Conservation (phyloP, 1,140 invertebrate genomes). For the Cyrtorhinus lividipennis region DNA sequence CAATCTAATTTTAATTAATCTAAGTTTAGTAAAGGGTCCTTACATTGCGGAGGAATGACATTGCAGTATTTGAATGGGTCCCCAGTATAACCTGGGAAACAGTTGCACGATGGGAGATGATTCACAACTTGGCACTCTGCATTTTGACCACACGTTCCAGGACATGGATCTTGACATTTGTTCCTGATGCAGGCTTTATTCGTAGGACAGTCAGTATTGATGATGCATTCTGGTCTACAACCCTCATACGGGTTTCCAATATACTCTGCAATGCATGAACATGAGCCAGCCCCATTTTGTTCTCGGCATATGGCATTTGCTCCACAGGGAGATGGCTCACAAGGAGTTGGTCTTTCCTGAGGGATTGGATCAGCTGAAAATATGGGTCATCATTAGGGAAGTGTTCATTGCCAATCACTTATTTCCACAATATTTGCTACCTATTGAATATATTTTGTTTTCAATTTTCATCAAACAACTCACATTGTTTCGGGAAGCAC, state of each 20-base stretch:
- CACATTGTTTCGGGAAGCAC: slow-evolving; percentile 33
- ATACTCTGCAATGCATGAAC: slow-evolving; percentile 40
- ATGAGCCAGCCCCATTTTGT: slow-evolving; percentile 45
- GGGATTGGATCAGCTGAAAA: slow-evolving; percentile 24
- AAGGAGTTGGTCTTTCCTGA: slow-evolving; percentile 40
- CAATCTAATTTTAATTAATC: background rate
- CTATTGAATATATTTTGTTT: no score
- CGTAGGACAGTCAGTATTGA: slow-evolving; percentile 53
- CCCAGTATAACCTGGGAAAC: slow-evolving; percentile 49
- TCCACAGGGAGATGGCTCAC: slow-evolving; percentile 60
- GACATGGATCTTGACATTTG: slow-evolving; percentile 56
- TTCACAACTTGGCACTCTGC: slow-evolving; percentile 50
- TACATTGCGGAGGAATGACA: slow-evolving; percentile 29
- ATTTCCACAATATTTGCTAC: no score
- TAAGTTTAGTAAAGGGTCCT: slow-evolving; percentile 1
- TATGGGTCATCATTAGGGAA: no score
- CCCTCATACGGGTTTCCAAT: slow-evolving; percentile 36
- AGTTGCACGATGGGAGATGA: slow-evolving; percentile 55
- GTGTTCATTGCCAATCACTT: no score
- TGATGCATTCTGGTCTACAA: slow-evolving; percentile 53
- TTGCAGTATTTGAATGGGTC: slow-evolving; percentile 51
- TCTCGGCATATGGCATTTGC: slow-evolving; percentile 47
- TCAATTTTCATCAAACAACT: no score
- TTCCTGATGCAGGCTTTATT: slow-evolving; percentile 54
- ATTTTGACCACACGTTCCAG: slow-evolving; percentile 12